These are phyloP conservation scores for Haliclona indistincta DNA, from an alignment of 37 sponge, comb jelly and placozoan genomes.

Conservation along the genomic window DNA sequence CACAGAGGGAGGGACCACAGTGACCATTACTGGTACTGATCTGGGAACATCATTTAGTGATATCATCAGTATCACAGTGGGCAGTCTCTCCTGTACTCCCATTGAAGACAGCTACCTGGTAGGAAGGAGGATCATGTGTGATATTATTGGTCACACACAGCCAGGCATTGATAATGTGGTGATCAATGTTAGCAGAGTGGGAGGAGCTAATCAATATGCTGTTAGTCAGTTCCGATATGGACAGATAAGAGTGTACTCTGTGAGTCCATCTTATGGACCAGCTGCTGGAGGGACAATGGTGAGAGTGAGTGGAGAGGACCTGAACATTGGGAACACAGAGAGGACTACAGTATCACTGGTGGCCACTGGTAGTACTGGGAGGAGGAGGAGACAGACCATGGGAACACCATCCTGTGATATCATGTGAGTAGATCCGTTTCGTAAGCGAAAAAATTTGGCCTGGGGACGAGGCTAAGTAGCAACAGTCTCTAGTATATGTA, in stretches of 20 bases:
- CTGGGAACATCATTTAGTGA: conserved; percentile 55
- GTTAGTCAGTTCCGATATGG: conserved; percentile 6
- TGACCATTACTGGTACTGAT: conserved; percentile 71
- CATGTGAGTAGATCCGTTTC: too few species aligned
- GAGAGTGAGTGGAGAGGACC: conserved; percentile 49
- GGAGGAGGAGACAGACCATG: not conserved
- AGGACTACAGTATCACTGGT: conserved; percentile 28
- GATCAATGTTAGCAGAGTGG: too few species aligned
- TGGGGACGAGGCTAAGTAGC: too few species aligned
- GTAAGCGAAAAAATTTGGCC: too few species aligned
- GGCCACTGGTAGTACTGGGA: not conserved
- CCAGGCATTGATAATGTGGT: not conserved
- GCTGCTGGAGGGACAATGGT: conserved; percentile 68
- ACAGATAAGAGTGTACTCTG: conserved; percentile 16
- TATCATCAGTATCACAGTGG: conserved; percentile 15
- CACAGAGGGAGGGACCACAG: conserved; percentile 54
- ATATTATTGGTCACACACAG: conserved; percentile 12
- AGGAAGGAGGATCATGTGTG: conserved; percentile 36
- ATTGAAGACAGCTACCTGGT: conserved; percentile 14
- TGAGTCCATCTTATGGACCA: conserved; percentile 71
- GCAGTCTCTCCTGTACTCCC: conserved; percentile 24
- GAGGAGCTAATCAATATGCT: not conserved
- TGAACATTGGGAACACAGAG: conserved; percentile 61
- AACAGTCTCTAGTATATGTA: too few species aligned
- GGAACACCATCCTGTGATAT: conserved; percentile 6